Evolutionary conservation across 2,888 invertebrate genomes (phyloP), one percentile per base, ranked within the genome.

Genomic region (Ferrisia virgata): DNA sequence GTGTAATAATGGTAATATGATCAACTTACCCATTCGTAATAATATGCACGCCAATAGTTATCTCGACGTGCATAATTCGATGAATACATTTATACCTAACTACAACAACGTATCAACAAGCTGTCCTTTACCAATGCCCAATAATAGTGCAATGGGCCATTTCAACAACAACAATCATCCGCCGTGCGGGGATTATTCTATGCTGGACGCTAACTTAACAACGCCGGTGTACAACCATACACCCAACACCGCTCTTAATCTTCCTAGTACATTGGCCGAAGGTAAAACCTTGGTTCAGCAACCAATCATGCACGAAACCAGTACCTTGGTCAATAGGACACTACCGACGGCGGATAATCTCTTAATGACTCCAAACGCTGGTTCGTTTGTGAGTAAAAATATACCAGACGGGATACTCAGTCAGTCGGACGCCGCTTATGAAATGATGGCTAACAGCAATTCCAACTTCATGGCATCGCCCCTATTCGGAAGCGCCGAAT

Each of bases 391-490:
- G 8, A 84, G 31, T 25, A 84, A 84, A 39, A 53, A 58, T 25
- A 5, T 79, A 25, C 25, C 33, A 1, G 78, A 40, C 25, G 53
- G 22, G 18, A 53, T 53, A 53, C 82, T 39, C 31, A 58, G 31
- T 15, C 47, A 76, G 72, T 36, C 72, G 9, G 40, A 40, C n/a
- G 22, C 31, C 3, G 64, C 22, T 2, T 84, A 58, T 40, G 79
- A 79, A 0, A 31, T 84, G 18, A 40, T 64, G 11, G 79, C 58
- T 6, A 84, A 78, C 47, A 84, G 43, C 43, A 84, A 84, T 47
- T 53, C 84, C 15, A 58, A 64, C 69, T 84, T 79, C n/a, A 79
- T 84, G 31, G 36, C 84, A 6, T 84, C 84, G 18, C 84, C 84
- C 2, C 8, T 84, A 18, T 69, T 84, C 18, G 31, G 58, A 2